These are phyloP conservation scores for Epinephelus moara DNA, from an alignment of 2,113 vertebrate genomes.

Conservation along the genomic window DNA sequence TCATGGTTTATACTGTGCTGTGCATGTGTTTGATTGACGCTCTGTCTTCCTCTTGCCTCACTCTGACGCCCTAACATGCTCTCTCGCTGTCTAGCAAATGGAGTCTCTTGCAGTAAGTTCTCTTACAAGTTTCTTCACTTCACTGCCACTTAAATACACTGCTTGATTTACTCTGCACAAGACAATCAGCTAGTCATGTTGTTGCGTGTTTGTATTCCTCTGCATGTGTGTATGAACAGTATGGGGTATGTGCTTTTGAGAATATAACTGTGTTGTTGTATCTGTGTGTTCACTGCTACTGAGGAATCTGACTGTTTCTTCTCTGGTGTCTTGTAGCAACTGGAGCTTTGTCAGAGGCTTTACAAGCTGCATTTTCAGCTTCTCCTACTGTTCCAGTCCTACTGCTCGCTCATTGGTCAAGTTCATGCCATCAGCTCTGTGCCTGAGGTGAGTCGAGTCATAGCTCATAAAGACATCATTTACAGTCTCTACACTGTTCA, in stretches of 20 bases:
- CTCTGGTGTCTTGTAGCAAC: slow-evolving; percentile 85
- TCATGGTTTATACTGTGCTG: slow-evolving; percentile 38
- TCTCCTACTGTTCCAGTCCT: slow-evolving; percentile 97
- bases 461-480: neutral
- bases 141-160: slow-evolving; percentile 41
- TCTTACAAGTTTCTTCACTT: slow-evolving; percentile 81
- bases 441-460: slow-evolving; percentile 90
- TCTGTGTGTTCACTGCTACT: neutral
- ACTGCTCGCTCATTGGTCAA: slow-evolving; percentile 98
- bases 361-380: slow-evolving; percentile 99
- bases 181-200: neutral
- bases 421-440: slow-evolving; percentile 96
- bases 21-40: slow-evolving; percentile 81
- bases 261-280: neutral
- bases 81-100: slow-evolving; percentile 99
- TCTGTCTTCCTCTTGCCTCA: slow-evolving; percentile 85
- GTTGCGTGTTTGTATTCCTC: slow-evolving; percentile 10
- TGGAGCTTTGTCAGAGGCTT: slow-evolving; percentile 97
- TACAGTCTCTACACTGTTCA: neutral
- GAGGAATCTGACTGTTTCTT: slow-evolving; percentile 47
- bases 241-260: slow-evolving; percentile 1
- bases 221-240: slow-evolving; percentile 31
- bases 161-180: slow-evolving; percentile 39
- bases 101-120: slow-evolving; percentile 99
- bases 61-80: slow-evolving; percentile 94